A percentile compares a stretch with the other conserved stretches of the same genome.
Conservation (phyloP, 1,140 invertebrate species). For the Globodera ellingtonae region DNA sequence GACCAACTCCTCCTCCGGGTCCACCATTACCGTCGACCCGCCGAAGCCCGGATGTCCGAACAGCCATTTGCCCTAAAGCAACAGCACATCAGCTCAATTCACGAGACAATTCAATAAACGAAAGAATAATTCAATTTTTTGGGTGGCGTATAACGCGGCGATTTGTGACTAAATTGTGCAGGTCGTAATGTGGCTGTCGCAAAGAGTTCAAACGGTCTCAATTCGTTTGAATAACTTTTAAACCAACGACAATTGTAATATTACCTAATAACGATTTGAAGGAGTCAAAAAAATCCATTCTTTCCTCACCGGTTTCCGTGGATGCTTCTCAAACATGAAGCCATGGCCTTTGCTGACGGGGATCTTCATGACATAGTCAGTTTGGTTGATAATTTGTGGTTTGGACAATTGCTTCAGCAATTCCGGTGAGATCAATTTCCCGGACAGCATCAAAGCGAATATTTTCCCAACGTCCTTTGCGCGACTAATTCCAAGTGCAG, state of each 20-base stretch:
- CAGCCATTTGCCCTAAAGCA: slow-evolving; percentile 53
- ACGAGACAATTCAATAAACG: neutral
- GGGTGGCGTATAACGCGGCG: no score
- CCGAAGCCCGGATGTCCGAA: slow-evolving; percentile 60
- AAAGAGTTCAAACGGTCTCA: no score
- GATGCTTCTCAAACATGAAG: slow-evolving; percentile 60
- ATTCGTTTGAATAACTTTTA: no score
- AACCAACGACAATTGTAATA: no score
- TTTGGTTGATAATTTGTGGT: slow-evolving; percentile 45
- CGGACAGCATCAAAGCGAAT: slow-evolving; percentile 54
- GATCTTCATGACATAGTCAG: slow-evolving; percentile 48
- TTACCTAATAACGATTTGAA: no score
- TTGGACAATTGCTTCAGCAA: slow-evolving; percentile 41
- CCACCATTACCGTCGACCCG: slow-evolving; percentile 56
- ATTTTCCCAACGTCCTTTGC: slow-evolving; percentile 54
- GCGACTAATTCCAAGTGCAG: slow-evolving; percentile 57
- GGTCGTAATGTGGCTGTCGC: no score
- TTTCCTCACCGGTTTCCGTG: slow-evolving; percentile 38
- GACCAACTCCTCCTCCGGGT: slow-evolving; percentile 55
- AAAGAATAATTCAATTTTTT: no score
- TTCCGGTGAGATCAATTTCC: slow-evolving; percentile 49
- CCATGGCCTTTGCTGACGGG: slow-evolving; percentile 58
- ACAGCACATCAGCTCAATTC: neutral
- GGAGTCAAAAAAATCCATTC: no score
- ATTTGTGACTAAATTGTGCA: no score